phyloP scores from a whole-genome alignment of 2,888 invertebrate genomes.

The Netelia inedita region DNA sequence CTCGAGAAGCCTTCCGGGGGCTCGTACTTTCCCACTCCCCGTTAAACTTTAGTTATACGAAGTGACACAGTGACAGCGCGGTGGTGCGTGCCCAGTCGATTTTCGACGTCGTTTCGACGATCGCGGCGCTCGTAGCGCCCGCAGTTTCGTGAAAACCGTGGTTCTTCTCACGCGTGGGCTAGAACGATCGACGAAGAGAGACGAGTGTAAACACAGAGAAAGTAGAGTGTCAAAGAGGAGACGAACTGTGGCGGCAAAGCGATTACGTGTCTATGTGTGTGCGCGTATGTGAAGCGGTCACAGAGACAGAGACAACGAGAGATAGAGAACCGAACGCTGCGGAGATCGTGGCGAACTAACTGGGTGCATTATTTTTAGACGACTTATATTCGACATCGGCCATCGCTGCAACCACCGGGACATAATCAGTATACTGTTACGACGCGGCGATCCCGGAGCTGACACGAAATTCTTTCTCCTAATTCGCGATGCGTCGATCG shows the following conservation, averaged over 20 bases:
- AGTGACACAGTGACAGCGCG: neutral
- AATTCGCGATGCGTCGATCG: neutral
- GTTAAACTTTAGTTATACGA: neutral
- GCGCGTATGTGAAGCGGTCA: conserved; percentile 24
- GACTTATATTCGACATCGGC: conserved; percentile 37
- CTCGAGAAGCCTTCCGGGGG: conserved; percentile 1
- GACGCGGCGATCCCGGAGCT: conserved; percentile 16
- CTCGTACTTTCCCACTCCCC: conserved; percentile 15
- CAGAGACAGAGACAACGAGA: conserved; percentile 12
- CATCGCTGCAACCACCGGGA: conserved; percentile 37
- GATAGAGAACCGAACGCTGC: conserved; percentile 1
- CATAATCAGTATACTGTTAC: conserved; percentile 16
- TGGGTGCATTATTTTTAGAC: conserved; percentile 65
- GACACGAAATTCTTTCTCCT: neutral
- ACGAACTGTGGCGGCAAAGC: neutral
- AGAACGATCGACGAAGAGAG: neutral
- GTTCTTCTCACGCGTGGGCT: conserved; percentile 1
- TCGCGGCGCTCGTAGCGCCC: neutral
- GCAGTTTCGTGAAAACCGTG: neutral
- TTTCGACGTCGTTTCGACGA: neutral
- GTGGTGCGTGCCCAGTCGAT: conserved; percentile 22
- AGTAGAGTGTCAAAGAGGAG: neutral
- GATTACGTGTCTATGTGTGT: conserved; percentile 4
- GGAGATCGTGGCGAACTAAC: conserved; percentile 51
- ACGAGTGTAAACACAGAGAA: neutral